These are phyloP conservation scores for Brienomyrus brachyistius DNA, from an alignment of 2,113 vertebrate genomes.

Conservation along the genomic window DNA sequence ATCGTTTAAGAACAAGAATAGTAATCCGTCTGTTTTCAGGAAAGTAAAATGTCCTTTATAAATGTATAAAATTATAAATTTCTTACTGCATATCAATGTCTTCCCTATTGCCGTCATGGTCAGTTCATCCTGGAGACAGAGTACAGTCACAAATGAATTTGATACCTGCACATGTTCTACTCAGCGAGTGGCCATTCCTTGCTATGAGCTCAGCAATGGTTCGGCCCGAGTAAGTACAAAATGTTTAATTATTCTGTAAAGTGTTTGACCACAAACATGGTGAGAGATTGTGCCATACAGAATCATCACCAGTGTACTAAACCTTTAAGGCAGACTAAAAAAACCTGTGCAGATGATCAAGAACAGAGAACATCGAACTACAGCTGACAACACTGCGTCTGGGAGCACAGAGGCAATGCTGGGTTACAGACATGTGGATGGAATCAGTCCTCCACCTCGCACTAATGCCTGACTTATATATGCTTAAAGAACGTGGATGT, in stretches of 20 bases:
- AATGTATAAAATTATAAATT: neutral
- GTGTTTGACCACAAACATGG: neutral
- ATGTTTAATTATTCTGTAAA: neutral
- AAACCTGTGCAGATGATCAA: neutral
- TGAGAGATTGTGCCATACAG: neutral
- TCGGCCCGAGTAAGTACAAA: neutral
- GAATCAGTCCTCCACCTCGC: neutral
- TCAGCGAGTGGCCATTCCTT: neutral
- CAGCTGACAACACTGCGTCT: neutral
- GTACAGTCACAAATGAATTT: neutral
- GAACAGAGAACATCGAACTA: neutral
- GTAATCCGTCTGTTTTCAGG: neutral
- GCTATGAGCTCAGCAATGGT: neutral
- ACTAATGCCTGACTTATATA: neutral
- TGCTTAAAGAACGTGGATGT: neutral
- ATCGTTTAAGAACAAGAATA: neutral
- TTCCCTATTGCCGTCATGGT: neutral
- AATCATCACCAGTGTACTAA: neutral
- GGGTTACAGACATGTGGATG: neutral
- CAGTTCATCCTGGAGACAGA: neutral
- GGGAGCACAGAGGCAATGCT: neutral
- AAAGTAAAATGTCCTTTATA: neutral
- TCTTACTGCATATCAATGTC: neutral
- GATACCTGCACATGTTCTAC: neutral
- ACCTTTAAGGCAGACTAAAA: neutral